phyloP scores from a whole-genome alignment of 2,888 invertebrate species.

The Diloba caeruleocephala region DNA sequence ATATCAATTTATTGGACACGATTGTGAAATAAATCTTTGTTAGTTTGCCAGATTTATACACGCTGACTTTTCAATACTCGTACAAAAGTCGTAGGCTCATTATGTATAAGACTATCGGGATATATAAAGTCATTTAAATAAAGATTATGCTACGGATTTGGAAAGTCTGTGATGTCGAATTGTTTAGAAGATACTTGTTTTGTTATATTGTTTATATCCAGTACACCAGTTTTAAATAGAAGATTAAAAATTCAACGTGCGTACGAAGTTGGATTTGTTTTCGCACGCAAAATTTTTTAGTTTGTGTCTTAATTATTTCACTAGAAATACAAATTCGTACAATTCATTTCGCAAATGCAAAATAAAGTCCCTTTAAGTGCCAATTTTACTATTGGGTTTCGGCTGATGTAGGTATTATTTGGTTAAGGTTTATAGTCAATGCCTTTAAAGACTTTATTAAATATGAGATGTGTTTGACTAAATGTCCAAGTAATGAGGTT shows the following conservation, averaged over 20 bases:
- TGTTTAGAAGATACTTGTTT: too few species aligned
- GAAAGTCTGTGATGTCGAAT: too few species aligned
- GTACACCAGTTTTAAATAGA: too few species aligned
- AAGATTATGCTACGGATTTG: too few species aligned
- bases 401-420: slow-evolving; percentile 18
- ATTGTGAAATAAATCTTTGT: slow-evolving; percentile 50
- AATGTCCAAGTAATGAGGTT: slow-evolving; percentile 25
- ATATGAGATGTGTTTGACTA: slow-evolving; percentile 15
- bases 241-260: too few species aligned
- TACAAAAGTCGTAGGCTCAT: too few species aligned
- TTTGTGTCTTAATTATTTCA: slow-evolving; percentile 26
- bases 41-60: slow-evolving; percentile 29
- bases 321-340: slow-evolving; percentile 2
- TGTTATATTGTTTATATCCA: too few species aligned
- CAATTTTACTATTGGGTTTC: slow-evolving; percentile 1
- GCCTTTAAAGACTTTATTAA: slow-evolving; percentile 26
- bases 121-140: too few species aligned
- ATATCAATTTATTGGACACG: slow-evolving; percentile 73
- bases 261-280: slow-evolving; percentile 19
- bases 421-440: slow-evolving; percentile 16
- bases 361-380: slow-evolving; percentile 22
- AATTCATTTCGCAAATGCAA: slow-evolving; percentile 35
- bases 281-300: slow-evolving; percentile 14
- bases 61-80: too few species aligned
- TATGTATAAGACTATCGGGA: too few species aligned